Base-by-base conservation (phyloP, 2,113 vertebrate genomes). In the Grallaria varia region DNA sequence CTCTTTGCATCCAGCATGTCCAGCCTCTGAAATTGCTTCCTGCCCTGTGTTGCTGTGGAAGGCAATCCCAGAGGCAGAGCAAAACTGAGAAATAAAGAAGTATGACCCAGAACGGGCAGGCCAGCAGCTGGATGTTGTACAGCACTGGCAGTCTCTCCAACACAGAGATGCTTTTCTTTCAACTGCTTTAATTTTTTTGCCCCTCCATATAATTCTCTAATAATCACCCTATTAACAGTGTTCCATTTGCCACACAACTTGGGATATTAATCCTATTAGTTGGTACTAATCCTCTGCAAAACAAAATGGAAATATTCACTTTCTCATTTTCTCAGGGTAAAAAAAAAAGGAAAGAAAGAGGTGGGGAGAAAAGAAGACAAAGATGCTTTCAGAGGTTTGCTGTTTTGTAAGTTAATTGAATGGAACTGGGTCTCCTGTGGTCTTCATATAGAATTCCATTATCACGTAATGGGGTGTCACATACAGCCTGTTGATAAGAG, bases 251-350 rank as follows among this genome's bases (percentile, higher is more conserved):
- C 95, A 96, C 84, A 87, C 80, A 94, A 93, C 78, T 96, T 23
- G 2, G 90, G 72, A 95, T 96, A 97, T 96, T 97, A 96, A 97
- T 97, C 96, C 96, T 95, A 96, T 97, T 96, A 97, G 83, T 77
- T 92, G 67, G 74, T 67, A 56, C 67, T 94, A 96, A 95, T 96
- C 96, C 86, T 74, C 63, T 45, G 76, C 84, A 94, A 93, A 97
- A 97, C 87, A 97, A 97, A 96, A 97, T 59, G 91, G 91, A 94
- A 95, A 96, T 90, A 95, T 81, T 95, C 95, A 45, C 45, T 76
- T 87, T 90, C 82, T 96, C 93, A 77, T 97, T 95, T 97, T 96
- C 84, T 67, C 42, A n/a, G 93, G 89, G 81, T 55, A 20, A 85
- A 80, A 77, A 35, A n/a, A 52, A 21, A 25, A 17, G 8, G 37